Evolutionary conservation across 2,113 vertebrate species (phyloP), one percentile per base, ranked within the genome.

Genomic region (Cygnus buccinator): DNA sequence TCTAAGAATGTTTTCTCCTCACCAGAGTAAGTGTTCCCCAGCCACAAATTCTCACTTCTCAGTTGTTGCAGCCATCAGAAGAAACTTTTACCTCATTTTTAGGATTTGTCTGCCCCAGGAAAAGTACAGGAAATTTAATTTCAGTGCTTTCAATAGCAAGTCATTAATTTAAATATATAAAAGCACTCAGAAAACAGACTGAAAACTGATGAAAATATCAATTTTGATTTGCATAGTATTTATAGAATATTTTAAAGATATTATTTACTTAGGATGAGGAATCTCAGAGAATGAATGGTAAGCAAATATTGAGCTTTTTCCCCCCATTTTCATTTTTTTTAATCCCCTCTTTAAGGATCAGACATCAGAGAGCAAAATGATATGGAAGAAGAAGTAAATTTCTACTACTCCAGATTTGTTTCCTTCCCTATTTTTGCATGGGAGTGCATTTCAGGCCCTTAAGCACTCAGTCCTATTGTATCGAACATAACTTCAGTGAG

Each of bases 251-350:
- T 71, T 70, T 84, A 10, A 71, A 71, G 13, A 50, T 41, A 54
- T 22, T 58, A 4, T 75, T 85, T 68, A 62, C 11, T 72, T 59
- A 44, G 8, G 2, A 66, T 54, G 46, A 71, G 28, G 3, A 67
- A 63, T 37, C 7, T 72, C 66, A 58, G 23, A 19, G 6, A 87
- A 70, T 5, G 5, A 67, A 37, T n/a, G 26, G 35, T 6, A 93
- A 68, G 46, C 68, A 90, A 79, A 72, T 7, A 3, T 8, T 68
- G 58, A 89, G 18, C 4, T 59, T 72, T 63, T 52, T 63, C 5
- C 4, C 33, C 19, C 77, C 70, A 11, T 46, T 29, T 37, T 35
- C 16, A 7, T 3, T 2, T n/a, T 3, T 17, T 17, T 0, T 3
- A 3, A 3, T 5, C 28, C 5, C 18, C 39, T 43, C 35, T 83